These are phyloP conservation scores for Cheilosia vernalis DNA, from an alignment of 2,888 invertebrate genomes.

Conservation along the genomic window DNA sequence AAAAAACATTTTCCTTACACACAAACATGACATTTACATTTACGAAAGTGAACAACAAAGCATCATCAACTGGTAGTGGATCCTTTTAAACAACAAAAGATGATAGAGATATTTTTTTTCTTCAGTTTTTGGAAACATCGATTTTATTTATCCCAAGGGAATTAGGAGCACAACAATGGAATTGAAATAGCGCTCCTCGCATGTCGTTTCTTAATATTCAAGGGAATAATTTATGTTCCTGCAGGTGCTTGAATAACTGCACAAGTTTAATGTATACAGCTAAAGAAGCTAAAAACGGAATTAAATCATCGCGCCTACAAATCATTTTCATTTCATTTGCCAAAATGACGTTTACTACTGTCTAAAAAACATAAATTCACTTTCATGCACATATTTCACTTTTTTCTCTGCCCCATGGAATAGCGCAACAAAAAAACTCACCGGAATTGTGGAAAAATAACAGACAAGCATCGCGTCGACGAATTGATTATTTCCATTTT, in stretches of 20 bases:
- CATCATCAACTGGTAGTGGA: constrained; percentile 63
- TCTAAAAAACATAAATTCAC: constrained; percentile 70
- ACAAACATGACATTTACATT: constrained; percentile 70
- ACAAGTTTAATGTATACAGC: constrained; percentile 48
- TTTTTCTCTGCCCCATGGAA: constrained; percentile 41
- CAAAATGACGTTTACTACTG: constrained; percentile 54
- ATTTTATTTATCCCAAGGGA: constrained; percentile 54
- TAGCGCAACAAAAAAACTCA: constrained; percentile 26
- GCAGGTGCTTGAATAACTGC: constrained; percentile 9
- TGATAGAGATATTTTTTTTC: not conserved
- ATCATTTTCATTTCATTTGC: constrained; percentile 66
- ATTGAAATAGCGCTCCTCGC: constrained; percentile 4
- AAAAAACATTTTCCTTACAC: constrained; percentile 14
- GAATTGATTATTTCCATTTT: constrained; percentile 75
- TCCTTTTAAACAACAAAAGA: constrained; percentile 62
- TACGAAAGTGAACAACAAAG: constrained; percentile 71
- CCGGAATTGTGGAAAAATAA: constrained; percentile 38
- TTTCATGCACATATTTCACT: constrained; percentile 68
- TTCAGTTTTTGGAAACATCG: constrained; percentile 43
- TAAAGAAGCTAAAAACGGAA: constrained; percentile 2
- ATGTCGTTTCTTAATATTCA: not conserved
- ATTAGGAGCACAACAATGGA: constrained; percentile 5
- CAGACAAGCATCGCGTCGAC: constrained; percentile 48
- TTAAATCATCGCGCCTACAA: constrained; percentile 17
- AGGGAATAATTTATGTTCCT: constrained; percentile 23